Percentiles rank a stretch among this genome's conserved stretches.
Evolutionary conservation across 1,140 invertebrate species (phyloP).

Genomic region (Drosophila varians): DNA sequence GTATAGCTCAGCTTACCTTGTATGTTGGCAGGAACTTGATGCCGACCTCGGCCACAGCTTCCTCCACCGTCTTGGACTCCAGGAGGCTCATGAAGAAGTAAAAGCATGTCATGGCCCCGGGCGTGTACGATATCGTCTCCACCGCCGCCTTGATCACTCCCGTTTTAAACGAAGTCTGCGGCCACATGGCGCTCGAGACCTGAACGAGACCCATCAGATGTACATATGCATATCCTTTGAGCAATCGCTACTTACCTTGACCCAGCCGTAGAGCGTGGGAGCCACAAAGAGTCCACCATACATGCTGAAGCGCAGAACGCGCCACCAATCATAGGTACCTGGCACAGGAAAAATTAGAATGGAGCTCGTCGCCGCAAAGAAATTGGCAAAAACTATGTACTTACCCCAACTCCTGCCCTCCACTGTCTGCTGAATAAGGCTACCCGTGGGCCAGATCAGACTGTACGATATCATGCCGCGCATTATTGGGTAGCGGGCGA

Average conservation of each 20-base stretch:
- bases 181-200: conserved; percentile 86
- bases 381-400: background rate
- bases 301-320: conserved; percentile 87
- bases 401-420: conserved; percentile 81
- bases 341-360: background rate
- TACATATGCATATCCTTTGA: no score
- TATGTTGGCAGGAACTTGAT: conserved; percentile 92
- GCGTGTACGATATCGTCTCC: conserved; percentile 92
- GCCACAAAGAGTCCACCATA: conserved; percentile 90
- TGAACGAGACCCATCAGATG: background rate
- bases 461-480: conserved; percentile 91
- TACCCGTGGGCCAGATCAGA: conserved; percentile 89
- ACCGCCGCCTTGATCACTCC: conserved; percentile 89
- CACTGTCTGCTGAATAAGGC: conserved; percentile 87
- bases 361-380: background rate
- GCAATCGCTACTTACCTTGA: conserved; percentile 84
- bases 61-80: conserved; percentile 88
- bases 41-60: conserved; percentile 89
- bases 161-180: conserved; percentile 86
- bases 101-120: conserved; percentile 91
- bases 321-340: conserved; percentile 85
- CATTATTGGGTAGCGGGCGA: conserved; percentile 81
- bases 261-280: conserved; percentile 89
- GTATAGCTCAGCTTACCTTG: conserved; percentile 46
- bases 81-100: conserved; percentile 92